Evolutionary conservation across 2,888 invertebrate species (phyloP).

Genomic region (Diadromus collaris): DNA sequence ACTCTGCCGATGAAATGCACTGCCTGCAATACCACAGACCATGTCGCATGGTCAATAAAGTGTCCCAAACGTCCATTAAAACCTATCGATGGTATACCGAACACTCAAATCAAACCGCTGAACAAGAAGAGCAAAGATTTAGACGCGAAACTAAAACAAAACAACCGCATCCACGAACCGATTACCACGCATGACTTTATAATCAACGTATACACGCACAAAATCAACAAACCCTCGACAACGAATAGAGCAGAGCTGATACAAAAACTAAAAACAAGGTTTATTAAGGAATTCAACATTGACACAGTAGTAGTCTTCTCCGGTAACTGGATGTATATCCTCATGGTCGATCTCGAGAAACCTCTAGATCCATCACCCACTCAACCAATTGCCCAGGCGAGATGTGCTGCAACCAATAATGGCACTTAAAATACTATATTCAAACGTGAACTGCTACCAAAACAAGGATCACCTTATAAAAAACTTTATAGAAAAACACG

Average conservation of each 20-base stretch:
- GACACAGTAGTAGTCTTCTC: too few relatives aligned
- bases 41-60: too few relatives aligned
- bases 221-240: conserved; percentile 27
- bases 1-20: too few relatives aligned
- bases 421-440: conserved; percentile 27
- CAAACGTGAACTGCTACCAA: conserved; percentile 32
- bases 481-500: conserved; percentile 24
- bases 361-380: background rate
- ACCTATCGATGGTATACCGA: conserved; percentile 23
- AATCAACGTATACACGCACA: conserved; percentile 12
- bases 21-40: too few relatives aligned
- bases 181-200: conserved; percentile 29
- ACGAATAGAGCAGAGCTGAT: conserved; percentile 20
- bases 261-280: background rate
- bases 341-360: background rate
- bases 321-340: too few relatives aligned
- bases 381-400: conserved; percentile 2
- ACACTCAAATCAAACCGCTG: conserved; percentile 16
- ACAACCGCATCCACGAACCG: conserved; percentile 11
- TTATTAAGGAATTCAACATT: conserved; percentile 12
- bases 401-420: conserved; percentile 1
- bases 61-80: too few relatives aligned
- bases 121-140: conserved; percentile 13
- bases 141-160: background rate
- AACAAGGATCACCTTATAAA: conserved; percentile 31